Evolutionary conservation across 2,113 vertebrate genomes (phyloP).

Genomic region (Talpa occidentalis): DNA sequence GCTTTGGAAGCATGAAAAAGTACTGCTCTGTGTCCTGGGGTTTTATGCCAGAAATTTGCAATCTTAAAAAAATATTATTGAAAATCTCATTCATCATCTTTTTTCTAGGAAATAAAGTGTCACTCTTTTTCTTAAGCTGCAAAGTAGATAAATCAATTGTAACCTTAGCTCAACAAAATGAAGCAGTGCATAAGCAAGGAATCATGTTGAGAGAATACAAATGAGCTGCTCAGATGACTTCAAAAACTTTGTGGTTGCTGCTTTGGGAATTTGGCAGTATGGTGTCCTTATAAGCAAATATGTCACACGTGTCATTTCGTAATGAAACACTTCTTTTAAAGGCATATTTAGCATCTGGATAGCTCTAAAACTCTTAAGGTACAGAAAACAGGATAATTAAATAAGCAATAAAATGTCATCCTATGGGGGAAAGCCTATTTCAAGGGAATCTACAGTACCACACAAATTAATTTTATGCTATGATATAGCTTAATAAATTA

Average conservation of each 20-base stretch:
- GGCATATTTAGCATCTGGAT: neutral
- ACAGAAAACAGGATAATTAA: constrained; percentile 49
- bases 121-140: neutral
- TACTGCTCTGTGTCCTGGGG: neutral
- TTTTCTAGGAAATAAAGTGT: constrained; percentile 26
- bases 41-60: constrained; percentile 21
- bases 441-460: neutral
- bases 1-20: neutral
- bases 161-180: constrained; percentile 23
- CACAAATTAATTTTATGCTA: neutral
- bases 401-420: neutral
- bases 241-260: constrained; percentile 16
- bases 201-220: constrained; percentile 30
- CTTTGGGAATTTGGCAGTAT: neutral
- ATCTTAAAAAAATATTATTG: neutral
- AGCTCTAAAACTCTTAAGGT: neutral
- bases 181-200: neutral
- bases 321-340: constrained; percentile 53
- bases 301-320: neutral
- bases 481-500: neutral
- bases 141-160: neutral
- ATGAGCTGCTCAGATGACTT: constrained; percentile 15
- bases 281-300: constrained; percentile 22
- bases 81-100: neutral
- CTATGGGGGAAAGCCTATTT: neutral